Conservation (phyloP, 1,140 invertebrate species). For the Bombus difficillimus region DNA sequence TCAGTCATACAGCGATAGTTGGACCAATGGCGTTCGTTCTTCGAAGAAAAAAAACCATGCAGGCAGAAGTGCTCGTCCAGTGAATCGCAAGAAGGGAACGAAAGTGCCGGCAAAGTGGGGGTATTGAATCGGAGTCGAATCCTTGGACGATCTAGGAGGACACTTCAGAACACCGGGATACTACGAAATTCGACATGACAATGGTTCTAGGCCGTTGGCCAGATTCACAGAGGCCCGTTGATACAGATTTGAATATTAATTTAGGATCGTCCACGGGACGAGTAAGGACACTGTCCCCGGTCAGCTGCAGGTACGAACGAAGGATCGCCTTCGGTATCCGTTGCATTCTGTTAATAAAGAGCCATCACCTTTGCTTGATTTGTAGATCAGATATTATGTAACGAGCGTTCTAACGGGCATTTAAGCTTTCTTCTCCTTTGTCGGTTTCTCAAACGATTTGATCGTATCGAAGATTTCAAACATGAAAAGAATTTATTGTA, state of each 20-base stretch:
- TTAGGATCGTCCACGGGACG: constrained; percentile 60
- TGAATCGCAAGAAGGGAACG: constrained; percentile 30
- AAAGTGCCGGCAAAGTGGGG: background rate
- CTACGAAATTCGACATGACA: constrained; percentile 56
- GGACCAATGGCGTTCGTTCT: constrained; percentile 52
- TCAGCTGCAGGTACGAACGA: constrained; percentile 65
- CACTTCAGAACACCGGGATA: constrained; percentile 42
- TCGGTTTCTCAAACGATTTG: background rate
- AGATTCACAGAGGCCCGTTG: constrained; percentile 62
- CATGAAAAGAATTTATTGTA: too few relatives aligned
- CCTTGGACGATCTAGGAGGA: constrained; percentile 57
- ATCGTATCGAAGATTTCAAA: background rate
- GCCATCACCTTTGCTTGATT: constrained; percentile 35
- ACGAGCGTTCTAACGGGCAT: constrained; percentile 16
- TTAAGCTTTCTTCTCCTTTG: background rate
- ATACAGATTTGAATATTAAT: constrained; percentile 81
- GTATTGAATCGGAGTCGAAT: constrained; percentile 62
- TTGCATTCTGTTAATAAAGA: constrained; percentile 66
- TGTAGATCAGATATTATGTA: constrained; percentile 46
- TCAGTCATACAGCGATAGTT: constrained; percentile 16
- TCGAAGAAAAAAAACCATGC: constrained; percentile 20
- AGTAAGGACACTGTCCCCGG: constrained; percentile 35
- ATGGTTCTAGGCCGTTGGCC: constrained; percentile 59
- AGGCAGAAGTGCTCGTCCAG: constrained; percentile 47
- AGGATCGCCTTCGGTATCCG: constrained; percentile 37